Evolutionary conservation across 2,113 vertebrate species (phyloP).

Genomic region (Nothoprocta pentlandii): DNA sequence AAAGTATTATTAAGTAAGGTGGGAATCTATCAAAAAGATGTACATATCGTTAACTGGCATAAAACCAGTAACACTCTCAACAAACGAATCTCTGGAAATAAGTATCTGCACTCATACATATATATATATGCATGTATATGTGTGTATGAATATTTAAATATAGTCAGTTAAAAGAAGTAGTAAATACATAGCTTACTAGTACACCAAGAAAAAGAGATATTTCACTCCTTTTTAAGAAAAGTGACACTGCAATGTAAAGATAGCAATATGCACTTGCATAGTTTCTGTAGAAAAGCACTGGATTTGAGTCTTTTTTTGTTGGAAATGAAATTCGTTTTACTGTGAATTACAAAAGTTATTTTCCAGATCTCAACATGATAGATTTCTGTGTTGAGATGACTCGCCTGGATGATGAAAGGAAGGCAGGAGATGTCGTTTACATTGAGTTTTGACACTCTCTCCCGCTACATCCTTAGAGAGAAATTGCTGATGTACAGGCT

Average conservation of each 20-base stretch:
- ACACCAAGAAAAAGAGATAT: not conserved
- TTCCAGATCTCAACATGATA: not conserved
- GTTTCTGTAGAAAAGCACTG: not conserved
- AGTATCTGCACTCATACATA: no score
- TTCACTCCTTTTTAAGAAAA: not conserved
- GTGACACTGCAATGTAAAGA: not conserved
- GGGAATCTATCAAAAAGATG: not conserved
- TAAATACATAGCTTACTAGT: not conserved
- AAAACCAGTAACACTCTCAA: not conserved
- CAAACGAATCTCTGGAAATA: not conserved
- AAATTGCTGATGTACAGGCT: no score
- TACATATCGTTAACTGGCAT: not conserved
- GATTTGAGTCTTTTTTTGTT: not conserved
- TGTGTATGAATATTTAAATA: no score
- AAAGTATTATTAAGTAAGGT: not conserved
- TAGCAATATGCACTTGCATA: not conserved
- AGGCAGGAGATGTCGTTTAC: no score
- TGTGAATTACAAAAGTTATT: not conserved
- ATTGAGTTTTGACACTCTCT: no score
- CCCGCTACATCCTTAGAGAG: no score
- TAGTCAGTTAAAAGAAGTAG: not conserved
- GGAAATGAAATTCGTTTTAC: not conserved
- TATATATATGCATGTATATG: no score
- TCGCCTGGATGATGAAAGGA: no score
- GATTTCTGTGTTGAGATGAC: no score